A percentile compares a stretch with the other conserved stretches of the same genome.
phyloP scores from a whole-genome alignment of 2,888 invertebrate genomes.

The Sycophila texana region DNA sequence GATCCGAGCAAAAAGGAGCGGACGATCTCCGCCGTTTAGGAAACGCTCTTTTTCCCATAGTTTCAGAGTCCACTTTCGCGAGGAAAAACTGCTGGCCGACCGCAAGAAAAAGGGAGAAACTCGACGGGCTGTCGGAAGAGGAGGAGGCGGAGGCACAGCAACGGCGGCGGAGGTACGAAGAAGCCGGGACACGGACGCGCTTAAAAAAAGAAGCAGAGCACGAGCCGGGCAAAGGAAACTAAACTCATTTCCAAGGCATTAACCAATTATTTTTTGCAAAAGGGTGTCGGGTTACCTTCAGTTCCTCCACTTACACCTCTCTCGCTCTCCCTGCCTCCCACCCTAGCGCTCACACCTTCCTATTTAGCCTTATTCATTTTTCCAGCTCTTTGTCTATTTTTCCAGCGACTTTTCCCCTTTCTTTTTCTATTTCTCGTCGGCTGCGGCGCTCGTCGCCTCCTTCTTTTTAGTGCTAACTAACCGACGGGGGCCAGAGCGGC shows the following conservation, averaged over 20 bases:
- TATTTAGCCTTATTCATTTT: constrained; percentile 27
- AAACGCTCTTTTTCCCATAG: not conserved
- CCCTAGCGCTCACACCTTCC: constrained; percentile 46
- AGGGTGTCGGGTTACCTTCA: constrained; percentile 72
- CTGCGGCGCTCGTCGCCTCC: constrained; percentile 18
- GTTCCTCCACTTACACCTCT: constrained; percentile 56
- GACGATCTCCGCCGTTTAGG: constrained; percentile 11
- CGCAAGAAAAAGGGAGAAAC: constrained; percentile 62
- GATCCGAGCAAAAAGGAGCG: not conserved
- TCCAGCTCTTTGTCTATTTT: constrained; percentile 19
- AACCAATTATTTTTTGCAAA: constrained; percentile 75
- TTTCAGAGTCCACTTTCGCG: constrained; percentile 11
- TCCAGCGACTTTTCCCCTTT: constrained; percentile 46
- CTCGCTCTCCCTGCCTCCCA: constrained; percentile 18
- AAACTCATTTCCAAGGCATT: constrained; percentile 75
- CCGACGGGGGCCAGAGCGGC: constrained; percentile 53
- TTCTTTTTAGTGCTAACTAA: constrained; percentile 60
- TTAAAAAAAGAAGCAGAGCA: constrained; percentile 57
- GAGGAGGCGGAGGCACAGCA: not conserved
- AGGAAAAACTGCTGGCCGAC: constrained; percentile 41
- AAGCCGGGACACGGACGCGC: constrained; percentile 5
- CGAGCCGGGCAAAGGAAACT: constrained; percentile 69
- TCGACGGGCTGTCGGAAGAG: not conserved
- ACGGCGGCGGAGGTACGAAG: not conserved
- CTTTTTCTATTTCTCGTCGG: constrained; percentile 24